Evolutionary conservation across 2,888 invertebrate species (phyloP).

Genomic region (Morpho deidamia): DNA sequence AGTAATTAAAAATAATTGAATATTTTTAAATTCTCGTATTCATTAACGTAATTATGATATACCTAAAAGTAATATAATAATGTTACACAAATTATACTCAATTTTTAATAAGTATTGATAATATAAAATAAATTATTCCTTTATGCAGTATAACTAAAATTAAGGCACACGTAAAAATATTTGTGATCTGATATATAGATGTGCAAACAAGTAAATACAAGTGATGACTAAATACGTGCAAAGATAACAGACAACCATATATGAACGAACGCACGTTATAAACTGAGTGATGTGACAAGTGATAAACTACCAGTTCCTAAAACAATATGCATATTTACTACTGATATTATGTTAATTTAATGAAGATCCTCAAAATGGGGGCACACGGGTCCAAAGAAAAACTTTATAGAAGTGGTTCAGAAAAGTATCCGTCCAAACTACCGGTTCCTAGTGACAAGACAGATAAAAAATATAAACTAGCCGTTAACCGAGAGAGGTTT

Average conservation of each 20-base stretch:
- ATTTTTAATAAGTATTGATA: neutral
- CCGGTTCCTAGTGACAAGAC: conserved; percentile 66
- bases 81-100: too few species aligned
- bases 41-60: too few species aligned
- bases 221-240: conserved; percentile 11
- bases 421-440: conserved; percentile 76
- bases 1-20: too few species aligned
- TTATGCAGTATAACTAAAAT: conserved; percentile 27
- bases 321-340: conserved; percentile 8
- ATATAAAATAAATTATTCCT: neutral
- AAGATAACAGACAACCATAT: conserved; percentile 5
- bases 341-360: conserved; percentile 48
- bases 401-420: conserved; percentile 82
- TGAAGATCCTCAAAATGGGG: conserved; percentile 80
- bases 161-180: conserved; percentile 34
- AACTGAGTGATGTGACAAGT: conserved; percentile 16
- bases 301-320: conserved; percentile 16
- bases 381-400: conserved; percentile 88
- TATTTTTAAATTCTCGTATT: too few species aligned
- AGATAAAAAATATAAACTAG: conserved; percentile 74
- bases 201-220: conserved; percentile 8
- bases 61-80: too few species aligned
- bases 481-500: conserved; percentile 82
- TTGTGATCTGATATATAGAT: neutral
- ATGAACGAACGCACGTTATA: conserved; percentile 4